A percentile compares a stretch with the other conserved stretches of the same genome.
These are phyloP conservation scores for Calyptomena viridis DNA, from an alignment of 2,113 vertebrate genomes.

Conservation along the genomic window DNA sequence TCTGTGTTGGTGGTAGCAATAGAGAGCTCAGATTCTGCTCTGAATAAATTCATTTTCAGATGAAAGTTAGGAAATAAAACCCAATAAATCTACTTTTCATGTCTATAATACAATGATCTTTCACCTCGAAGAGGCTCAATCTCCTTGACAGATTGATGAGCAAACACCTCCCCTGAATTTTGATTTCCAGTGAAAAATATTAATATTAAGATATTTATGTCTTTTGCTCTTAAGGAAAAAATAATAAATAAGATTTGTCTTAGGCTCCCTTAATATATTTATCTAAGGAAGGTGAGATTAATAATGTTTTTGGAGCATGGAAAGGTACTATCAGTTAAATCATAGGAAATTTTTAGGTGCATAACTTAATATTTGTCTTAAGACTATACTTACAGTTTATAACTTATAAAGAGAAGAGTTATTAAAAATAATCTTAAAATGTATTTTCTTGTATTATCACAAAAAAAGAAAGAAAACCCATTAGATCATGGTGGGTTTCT, in stretches of 20 bases:
- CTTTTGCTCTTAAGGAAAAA: background rate
- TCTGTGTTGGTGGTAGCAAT: background rate
- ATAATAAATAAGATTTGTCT: background rate
- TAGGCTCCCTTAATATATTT: background rate
- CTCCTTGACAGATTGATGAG: background rate
- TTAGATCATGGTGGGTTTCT: rapidly evolving
- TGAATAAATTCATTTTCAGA: background rate
- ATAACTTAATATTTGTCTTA: background rate
- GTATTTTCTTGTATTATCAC: background rate
- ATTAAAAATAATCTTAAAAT: background rate
- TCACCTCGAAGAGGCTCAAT: background rate
- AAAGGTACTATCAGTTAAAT: background rate
- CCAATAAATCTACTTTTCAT: background rate
- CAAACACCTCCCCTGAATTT: background rate
- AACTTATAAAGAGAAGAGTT: background rate
- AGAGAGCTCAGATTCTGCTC: background rate
- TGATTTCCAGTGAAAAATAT: background rate
- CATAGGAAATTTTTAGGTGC: background rate
- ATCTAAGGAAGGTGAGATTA: background rate
- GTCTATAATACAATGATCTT: background rate
- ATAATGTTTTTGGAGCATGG: background rate
- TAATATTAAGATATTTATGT: background rate
- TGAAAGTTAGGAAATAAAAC: background rate
- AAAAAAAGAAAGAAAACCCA: background rate
- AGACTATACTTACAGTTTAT: background rate